Evolutionary conservation across 2,113 vertebrate species (phyloP).

Genomic region (Eulemur macaco): DNA sequence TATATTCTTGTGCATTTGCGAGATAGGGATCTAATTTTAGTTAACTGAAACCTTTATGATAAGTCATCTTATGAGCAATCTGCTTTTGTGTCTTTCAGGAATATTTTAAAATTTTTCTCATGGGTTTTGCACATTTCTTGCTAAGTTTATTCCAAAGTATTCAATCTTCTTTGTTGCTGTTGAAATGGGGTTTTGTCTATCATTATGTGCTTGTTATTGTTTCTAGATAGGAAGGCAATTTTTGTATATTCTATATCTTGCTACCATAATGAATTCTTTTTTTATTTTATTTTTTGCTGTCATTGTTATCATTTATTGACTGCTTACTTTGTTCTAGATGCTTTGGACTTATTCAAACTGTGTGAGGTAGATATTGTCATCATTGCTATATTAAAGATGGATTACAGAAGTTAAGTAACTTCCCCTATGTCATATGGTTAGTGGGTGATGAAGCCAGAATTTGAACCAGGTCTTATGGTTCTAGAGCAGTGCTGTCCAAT

Average conservation of each 20-base stretch:
- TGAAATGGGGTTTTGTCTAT: background rate
- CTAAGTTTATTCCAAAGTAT: background rate
- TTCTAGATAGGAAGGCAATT: background rate
- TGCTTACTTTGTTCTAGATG: background rate
- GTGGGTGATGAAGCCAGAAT: too few species aligned
- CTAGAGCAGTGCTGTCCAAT: too few species aligned
- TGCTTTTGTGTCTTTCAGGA: background rate
- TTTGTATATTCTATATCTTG: conserved; percentile 1
- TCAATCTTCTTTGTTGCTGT: background rate
- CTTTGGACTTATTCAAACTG: background rate
- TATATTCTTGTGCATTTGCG: too few species aligned
- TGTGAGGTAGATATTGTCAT: too few species aligned
- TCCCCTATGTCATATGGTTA: too few species aligned
- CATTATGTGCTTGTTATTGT: background rate
- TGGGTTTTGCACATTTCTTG: background rate
- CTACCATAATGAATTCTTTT: background rate
- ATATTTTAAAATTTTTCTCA: too few species aligned
- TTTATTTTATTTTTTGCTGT: background rate
- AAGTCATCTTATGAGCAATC: background rate
- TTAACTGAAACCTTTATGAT: background rate
- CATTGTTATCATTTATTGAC: background rate
- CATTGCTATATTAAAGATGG: too few species aligned
- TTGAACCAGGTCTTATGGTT: too few species aligned
- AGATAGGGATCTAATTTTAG: too few species aligned
- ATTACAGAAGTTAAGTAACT: too few species aligned